A percentile compares a stretch with the other conserved stretches of the same genome.
These are phyloP conservation scores for Yponomeuta evonymella DNA, from an alignment of 2,888 invertebrate species.

Conservation along the genomic window DNA sequence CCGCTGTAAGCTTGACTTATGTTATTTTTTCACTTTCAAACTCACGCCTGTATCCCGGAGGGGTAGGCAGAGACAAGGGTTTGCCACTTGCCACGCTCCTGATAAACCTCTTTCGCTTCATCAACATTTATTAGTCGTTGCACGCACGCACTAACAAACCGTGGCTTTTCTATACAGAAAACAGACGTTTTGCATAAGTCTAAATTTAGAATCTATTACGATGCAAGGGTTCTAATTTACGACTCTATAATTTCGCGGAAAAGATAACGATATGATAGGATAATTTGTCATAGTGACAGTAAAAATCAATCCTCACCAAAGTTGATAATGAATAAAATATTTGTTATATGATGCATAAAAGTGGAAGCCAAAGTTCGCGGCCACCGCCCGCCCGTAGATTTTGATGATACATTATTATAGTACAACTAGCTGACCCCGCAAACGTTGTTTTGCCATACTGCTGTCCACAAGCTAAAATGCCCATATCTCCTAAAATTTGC, in stretches of 20 bases:
- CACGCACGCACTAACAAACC: no score
- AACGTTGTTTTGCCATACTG: no score
- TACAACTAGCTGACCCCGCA: no score
- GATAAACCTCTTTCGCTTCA: no score
- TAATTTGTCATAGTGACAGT: not conserved
- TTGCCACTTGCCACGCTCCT: no score
- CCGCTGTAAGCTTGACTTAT: slow-evolving; percentile 2
- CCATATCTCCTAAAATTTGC: no score
- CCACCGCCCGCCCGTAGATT: not conserved
- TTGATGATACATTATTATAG: no score
- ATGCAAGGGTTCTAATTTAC: not conserved
- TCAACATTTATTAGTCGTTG: no score
- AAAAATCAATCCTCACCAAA: not conserved
- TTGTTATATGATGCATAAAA: slow-evolving; percentile 9
- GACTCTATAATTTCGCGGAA: not conserved
- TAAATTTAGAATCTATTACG: not conserved
- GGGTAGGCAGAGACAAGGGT: no score
- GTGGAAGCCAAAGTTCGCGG: slow-evolving; percentile 12
- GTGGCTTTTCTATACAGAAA: not conserved
- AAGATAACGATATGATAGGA: not conserved
- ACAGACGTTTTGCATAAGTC: not conserved
- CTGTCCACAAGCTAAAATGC: no score
- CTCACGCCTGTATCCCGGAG: slow-evolving; percentile 32
- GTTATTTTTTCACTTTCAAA: slow-evolving; percentile 28
- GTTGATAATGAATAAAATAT: slow-evolving; percentile 2